Evolutionary conservation across 1,140 invertebrate genomes (phyloP).

Genomic region (Leptopilina boulardi): DNA sequence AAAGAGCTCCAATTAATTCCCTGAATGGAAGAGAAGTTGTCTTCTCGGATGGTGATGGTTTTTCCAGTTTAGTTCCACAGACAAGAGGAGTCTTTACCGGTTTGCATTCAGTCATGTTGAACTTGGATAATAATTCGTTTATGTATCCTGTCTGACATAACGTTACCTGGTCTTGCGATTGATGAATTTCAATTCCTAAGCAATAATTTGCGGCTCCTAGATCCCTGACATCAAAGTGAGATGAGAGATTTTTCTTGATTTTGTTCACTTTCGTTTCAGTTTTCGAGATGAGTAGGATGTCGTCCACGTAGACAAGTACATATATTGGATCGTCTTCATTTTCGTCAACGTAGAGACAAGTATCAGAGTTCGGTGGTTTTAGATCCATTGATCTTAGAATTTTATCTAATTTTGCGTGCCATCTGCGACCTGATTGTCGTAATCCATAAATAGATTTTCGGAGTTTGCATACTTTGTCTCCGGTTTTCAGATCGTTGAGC

Average conservation of each 20-base stretch:
- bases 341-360: constrained; percentile 38
- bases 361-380: constrained; percentile 38
- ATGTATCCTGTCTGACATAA: neutral
- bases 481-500: neutral
- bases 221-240: constrained; percentile 35
- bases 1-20: constrained; percentile 64
- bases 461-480: constrained; percentile 40
- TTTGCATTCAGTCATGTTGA: neutral
- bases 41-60: neutral
- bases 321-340: constrained; percentile 32
- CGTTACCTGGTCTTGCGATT: neutral
- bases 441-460: constrained; percentile 56
- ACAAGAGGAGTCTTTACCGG: neutral
- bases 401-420: constrained; percentile 42
- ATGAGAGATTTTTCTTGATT: neutral
- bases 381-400: constrained; percentile 36
- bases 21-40: neutral
- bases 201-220: constrained; percentile 34
- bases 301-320: constrained; percentile 44
- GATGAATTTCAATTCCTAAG: constrained; percentile 34
- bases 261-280: neutral
- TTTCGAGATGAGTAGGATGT: neutral
- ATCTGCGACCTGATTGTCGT: constrained; percentile 52
- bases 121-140: neutral
- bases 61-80: neutral